Percentiles rank a stretch among this genome's conserved stretches.
phyloP scores from a whole-genome alignment of 2,113 vertebrate genomes.

The Vicugna pacos region DNA sequence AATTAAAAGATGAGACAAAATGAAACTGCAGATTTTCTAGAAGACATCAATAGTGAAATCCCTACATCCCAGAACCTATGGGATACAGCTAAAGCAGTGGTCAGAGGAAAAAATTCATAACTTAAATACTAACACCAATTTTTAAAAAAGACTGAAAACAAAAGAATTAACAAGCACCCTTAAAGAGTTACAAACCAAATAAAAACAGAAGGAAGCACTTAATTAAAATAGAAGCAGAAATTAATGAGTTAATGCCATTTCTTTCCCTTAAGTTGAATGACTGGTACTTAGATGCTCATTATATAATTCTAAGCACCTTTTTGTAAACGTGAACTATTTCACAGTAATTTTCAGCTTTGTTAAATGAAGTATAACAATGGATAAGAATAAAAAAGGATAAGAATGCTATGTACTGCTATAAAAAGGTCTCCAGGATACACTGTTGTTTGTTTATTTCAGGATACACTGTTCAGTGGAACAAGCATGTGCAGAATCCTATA shows the following conservation, averaged over 20 bases:
- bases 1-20: neutral
- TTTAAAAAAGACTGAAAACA: neutral
- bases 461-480: neutral
- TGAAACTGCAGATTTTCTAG: neutral
- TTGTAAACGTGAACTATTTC: neutral
- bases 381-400: neutral
- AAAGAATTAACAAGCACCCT: neutral
- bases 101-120: constrained; percentile 17
- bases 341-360: neutral
- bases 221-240: constrained; percentile 1
- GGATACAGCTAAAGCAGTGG: neutral
- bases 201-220: neutral
- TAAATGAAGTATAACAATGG: neutral
- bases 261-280: neutral
- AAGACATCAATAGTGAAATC: neutral
- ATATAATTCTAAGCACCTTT: neutral
- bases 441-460: neutral
- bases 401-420: neutral
- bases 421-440: neutral
- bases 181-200: neutral
- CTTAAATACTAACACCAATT: neutral
- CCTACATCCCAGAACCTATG: neutral
- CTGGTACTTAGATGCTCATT: neutral
- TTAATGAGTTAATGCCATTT: neutral
- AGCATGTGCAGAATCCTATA: neutral